Evolutionary conservation across 2,888 invertebrate species (phyloP).

Genomic region (Hesperia comma): DNA sequence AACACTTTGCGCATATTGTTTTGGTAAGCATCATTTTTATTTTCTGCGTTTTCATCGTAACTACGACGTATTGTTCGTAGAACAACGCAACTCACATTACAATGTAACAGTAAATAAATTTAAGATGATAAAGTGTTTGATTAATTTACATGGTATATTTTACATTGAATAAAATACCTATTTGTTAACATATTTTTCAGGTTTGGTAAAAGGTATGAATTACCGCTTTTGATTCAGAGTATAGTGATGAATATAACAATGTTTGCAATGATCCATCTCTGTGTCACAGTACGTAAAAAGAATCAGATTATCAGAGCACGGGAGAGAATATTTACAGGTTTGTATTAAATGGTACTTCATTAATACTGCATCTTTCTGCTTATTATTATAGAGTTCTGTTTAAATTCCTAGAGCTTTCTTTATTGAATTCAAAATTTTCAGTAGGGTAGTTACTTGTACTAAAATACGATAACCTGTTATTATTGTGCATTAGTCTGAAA

Average conservation of each 20-base stretch:
- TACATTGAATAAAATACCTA: too few relatives aligned
- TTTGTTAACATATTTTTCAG: constrained; percentile 81
- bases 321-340: constrained; percentile 94
- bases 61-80: neutral
- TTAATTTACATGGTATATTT: neutral
- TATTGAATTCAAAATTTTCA: constrained; percentile 10
- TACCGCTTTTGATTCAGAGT: constrained; percentile 97
- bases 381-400: constrained; percentile 46
- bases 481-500: constrained; percentile 5
- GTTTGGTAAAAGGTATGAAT: constrained; percentile 99
- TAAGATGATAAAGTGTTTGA: neutral
- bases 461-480: neutral
- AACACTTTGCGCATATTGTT: constrained; percentile 98
- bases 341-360: constrained; percentile 48
- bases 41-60: constrained; percentile 4
- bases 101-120: neutral
- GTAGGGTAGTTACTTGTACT: constrained; percentile 9
- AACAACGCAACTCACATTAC: neutral
- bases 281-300: constrained; percentile 93
- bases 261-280: constrained; percentile 97
- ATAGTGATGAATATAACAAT: constrained; percentile 98
- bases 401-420: constrained; percentile 24
- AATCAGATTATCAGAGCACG: constrained; percentile 90
- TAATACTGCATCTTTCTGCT: constrained; percentile 32
- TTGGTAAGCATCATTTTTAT: constrained; percentile 88